Base-by-base conservation (phyloP, 2,797 vertebrate species). In the Tragopan temminckii region DNA sequence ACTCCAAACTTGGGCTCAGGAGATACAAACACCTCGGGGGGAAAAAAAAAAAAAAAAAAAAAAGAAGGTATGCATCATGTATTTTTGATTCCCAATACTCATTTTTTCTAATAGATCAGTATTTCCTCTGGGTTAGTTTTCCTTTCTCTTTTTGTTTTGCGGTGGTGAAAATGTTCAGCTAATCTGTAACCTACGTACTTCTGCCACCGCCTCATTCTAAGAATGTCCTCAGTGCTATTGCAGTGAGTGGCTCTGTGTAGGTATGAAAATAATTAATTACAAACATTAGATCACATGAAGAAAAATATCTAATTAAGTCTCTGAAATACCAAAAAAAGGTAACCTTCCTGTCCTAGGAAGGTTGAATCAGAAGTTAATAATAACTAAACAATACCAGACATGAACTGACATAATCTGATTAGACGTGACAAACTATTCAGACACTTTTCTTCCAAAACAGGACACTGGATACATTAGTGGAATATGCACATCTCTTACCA, bases 341-440 rank as follows among this genome's bases (percentile, higher is more conserved):
- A 17, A 29, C 27, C 58, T 89, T 31, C 5, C 36, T 88, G 31
- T 79, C 35, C 52, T 53, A 52, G 13, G 16, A 55, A 83, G 45
- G 11, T 78, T 85, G 66, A 88, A 69, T 86, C 45, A 66, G 62
- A 90, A 59, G 74, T 95, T 81, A 90, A 83, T 75, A 64, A 78
- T 52, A 69, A 50, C 25, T 78, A 19, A 68, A 33, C 5, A 29
- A 14, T 57, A 27, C 6, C 77, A 90, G 38, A 21, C 20, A 68
- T 7, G 5, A 64, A 23, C 38, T 66, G 35, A 59, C 9, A 48
- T 29, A 33, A 4, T 59, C 62, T 86, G 55, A 2, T 24, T 59
- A 17, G 20, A 63, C 18, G 36, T 76, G 38, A 4, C 67, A 81
- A 76, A 70, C 11, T 86, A 68, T 18, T 59, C 31, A 75, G 80